Evolutionary conservation across 1,140 invertebrate species (phyloP).

Genomic region (Drosophila sp.): DNA sequence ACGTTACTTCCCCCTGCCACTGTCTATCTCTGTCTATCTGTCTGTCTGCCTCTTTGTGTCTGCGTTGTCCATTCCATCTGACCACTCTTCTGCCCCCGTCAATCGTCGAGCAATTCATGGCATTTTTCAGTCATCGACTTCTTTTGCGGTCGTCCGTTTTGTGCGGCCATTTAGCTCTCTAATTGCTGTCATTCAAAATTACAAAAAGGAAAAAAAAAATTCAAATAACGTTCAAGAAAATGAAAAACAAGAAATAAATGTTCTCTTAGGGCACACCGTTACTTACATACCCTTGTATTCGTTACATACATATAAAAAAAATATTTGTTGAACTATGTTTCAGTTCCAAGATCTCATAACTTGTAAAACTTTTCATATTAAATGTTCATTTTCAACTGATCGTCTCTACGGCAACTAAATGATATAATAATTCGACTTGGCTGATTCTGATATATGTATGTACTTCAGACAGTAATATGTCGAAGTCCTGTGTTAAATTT

Average conservation of each 20-base stretch:
- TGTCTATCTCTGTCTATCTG: not conserved
- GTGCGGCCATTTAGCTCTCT: slow-evolving; percentile 47
- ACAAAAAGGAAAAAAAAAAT: not conserved
- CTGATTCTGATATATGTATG: too few species aligned
- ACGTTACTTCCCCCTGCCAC: not conserved
- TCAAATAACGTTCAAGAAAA: not conserved
- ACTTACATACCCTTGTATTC: too few species aligned
- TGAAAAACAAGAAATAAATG: not conserved
- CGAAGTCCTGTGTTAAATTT: too few species aligned
- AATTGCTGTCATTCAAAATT: slow-evolving; percentile 50
- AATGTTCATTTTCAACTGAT: too few species aligned
- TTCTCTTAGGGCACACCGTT: too few species aligned
- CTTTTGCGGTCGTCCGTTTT: slow-evolving; percentile 52
- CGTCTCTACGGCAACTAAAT: too few species aligned
- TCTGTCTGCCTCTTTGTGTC: not conserved
- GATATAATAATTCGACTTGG: too few species aligned
- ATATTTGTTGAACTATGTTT: too few species aligned
- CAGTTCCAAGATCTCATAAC: too few species aligned
- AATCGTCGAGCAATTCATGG: slow-evolving; percentile 7
- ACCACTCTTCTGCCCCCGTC: not conserved
- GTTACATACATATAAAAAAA: too few species aligned
- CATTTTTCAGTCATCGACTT: slow-evolving; percentile 47
- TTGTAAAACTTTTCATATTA: too few species aligned
- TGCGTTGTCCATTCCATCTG: not conserved
- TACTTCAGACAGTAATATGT: too few species aligned